A percentile compares a stretch with the other conserved stretches of the same genome.
Conservation (phyloP, 2,113 vertebrate species). For the Heteronetta atricapilla region DNA sequence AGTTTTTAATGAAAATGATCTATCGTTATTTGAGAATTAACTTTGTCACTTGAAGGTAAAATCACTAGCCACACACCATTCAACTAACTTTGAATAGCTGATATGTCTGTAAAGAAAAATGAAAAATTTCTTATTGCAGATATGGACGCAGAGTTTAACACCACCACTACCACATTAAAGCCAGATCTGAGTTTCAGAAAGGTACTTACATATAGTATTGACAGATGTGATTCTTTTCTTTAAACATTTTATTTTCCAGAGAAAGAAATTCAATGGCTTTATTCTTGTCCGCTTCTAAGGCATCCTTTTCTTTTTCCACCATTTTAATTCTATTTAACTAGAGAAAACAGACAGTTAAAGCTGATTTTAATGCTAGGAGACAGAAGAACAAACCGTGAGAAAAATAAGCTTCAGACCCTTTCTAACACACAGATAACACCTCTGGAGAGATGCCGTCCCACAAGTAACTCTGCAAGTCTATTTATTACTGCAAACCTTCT, state of each 20-base stretch:
- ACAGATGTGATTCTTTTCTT: conserved; percentile 87
- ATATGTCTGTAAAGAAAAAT: neutral
- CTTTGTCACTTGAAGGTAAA: neutral
- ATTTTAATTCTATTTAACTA: conserved; percentile 96
- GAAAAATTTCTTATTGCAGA: neutral
- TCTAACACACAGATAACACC: rapidly evolving
- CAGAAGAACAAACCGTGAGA: neutral
- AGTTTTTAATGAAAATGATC: neutral
- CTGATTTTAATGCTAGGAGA: neutral
- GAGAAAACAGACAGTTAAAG: conserved; percentile 10
- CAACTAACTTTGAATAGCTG: neutral
- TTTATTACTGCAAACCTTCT: neutral
- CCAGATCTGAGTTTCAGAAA: neutral
- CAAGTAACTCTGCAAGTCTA: neutral
- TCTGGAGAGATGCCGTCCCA: neutral
- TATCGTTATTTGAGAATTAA: neutral
- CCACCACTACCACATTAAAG: neutral
- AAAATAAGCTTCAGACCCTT: neutral
- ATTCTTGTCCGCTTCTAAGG: conserved; percentile 93
- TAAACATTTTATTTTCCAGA: conserved; percentile 92
- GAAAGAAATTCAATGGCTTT: conserved; percentile 91
- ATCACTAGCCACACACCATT: neutral
- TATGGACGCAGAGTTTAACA: neutral
- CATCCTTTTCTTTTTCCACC: conserved; percentile 96
- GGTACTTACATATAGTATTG: conserved; percentile 92